These are phyloP conservation scores for Xerus rutilus DNA, from an alignment of 2,797 vertebrate genomes.

Conservation along the genomic window DNA sequence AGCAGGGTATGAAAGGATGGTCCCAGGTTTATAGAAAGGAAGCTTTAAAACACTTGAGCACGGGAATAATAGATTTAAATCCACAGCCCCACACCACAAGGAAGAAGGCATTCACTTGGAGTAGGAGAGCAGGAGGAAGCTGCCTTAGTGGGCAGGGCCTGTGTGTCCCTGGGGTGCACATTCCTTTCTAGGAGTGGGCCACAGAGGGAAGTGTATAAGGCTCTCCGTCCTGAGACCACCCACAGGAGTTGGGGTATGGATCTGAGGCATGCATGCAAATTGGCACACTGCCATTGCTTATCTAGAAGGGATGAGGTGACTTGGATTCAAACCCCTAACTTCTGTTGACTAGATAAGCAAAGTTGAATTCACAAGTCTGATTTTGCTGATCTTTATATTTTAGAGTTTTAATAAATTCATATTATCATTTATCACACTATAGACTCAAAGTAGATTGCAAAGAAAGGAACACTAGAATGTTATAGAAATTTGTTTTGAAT, in stretches of 20 bases:
- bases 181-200: not conserved
- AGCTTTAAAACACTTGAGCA: not conserved
- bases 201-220: not conserved
- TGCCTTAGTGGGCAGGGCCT: not conserved
- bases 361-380: not conserved
- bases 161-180: not conserved
- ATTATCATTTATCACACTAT: not conserved
- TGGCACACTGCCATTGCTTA: not conserved
- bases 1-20: not conserved
- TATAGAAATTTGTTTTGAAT: slow-evolving; percentile 9
- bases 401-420: not conserved
- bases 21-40: not conserved
- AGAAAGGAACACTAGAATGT: not conserved
- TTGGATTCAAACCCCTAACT: not conserved
- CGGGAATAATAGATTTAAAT: not conserved
- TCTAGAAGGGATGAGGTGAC: not conserved
- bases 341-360: not conserved
- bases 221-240: too few species aligned
- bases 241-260: not conserved
- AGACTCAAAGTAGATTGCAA: not conserved
- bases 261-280: not conserved
- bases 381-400: not conserved
- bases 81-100: not conserved
- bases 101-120: not conserved
- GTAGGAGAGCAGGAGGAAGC: not conserved